A percentile compares a stretch with the other conserved stretches of the same genome.
phyloP scores from a whole-genome alignment of 30 jellyfish, hydroid and myxozoan genomes.

The Aurelia sp. region DNA sequence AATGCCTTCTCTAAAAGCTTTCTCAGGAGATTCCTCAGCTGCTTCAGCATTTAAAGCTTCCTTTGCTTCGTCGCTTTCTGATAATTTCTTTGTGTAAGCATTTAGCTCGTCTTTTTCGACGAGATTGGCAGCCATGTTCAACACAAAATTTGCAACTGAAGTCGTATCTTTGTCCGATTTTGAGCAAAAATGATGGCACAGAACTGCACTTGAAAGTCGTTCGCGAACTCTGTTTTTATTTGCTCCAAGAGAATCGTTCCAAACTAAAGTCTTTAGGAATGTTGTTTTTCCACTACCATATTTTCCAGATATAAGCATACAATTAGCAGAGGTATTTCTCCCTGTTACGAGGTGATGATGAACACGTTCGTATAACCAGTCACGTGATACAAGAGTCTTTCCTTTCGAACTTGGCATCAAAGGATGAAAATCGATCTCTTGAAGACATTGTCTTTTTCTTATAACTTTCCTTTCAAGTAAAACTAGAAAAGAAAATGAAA shows the following conservation, averaged over 20 bases:
- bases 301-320: slow-evolving; percentile 29
- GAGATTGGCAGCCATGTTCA: slow-evolving; percentile 62
- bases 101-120: slow-evolving; percentile 46
- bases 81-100: slow-evolving; percentile 30
- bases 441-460: slow-evolving; percentile 49
- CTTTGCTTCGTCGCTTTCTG: slow-evolving; percentile 15
- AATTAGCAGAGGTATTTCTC: background rate
- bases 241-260: slow-evolving; percentile 55
- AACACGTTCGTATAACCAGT: slow-evolving; percentile 60
- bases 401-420: slow-evolving; percentile 63
- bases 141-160: slow-evolving; percentile 41
- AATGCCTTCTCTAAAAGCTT: slow-evolving; percentile 52
- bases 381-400: slow-evolving; percentile 53
- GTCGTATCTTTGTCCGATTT: slow-evolving; percentile 45
- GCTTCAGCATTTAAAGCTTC: slow-evolving; percentile 21
- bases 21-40: slow-evolving; percentile 42
- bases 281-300: slow-evolving; percentile 75
- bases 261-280: slow-evolving; percentile 40
- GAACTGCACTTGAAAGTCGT: slow-evolving; percentile 45
- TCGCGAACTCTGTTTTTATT: slow-evolving; percentile 41
- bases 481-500: background rate
- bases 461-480: slow-evolving; percentile 59
- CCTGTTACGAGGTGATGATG: background rate
- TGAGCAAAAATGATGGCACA: slow-evolving; percentile 61
- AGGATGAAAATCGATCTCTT: slow-evolving; percentile 62